A percentile compares a stretch with the other conserved stretches of the same genome.
These are phyloP conservation scores for Hydriomena furcata DNA, from an alignment of 2,888 invertebrate genomes.

Conservation along the genomic window DNA sequence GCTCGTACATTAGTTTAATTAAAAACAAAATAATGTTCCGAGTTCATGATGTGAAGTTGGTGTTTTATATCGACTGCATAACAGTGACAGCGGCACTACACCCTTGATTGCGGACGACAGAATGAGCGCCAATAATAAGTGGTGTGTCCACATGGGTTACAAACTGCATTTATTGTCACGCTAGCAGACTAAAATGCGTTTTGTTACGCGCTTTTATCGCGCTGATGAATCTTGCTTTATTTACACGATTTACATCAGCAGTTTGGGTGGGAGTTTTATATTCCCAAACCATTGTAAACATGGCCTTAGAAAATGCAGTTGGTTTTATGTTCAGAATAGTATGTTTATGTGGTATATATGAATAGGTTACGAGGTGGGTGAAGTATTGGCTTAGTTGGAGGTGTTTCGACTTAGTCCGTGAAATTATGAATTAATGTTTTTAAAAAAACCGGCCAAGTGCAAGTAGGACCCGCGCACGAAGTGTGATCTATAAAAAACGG, in stretches of 20 bases:
- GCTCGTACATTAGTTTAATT: no score
- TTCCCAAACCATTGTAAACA: not conserved
- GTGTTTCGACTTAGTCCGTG: no score
- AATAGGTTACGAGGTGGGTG: no score
- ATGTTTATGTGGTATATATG: not conserved
- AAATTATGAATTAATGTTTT: no score
- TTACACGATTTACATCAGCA: slow-evolving; percentile 9
- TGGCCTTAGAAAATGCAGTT: not conserved
- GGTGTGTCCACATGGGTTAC: slow-evolving; percentile 34
- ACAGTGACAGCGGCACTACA: slow-evolving; percentile 13
- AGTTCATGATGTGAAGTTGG: not conserved
- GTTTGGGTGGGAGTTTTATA: slow-evolving; percentile 1
- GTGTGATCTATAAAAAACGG: no score
- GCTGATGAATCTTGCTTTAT: slow-evolving; percentile 26
- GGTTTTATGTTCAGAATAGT: not conserved
- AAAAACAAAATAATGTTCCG: no score
- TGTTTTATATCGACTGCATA: not conserved
- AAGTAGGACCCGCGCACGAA: no score
- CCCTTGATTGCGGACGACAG: slow-evolving; percentile 30
- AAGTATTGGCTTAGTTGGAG: no score
- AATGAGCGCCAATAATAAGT: slow-evolving; percentile 36
- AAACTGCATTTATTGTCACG: slow-evolving; percentile 37
- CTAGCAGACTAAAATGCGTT: slow-evolving; percentile 26
- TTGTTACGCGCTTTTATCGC: slow-evolving; percentile 14
- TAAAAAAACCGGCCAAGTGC: no score